phyloP scores from a whole-genome alignment of 2,888 invertebrate genomes.

The Troglohyphantes excavatus region DNA sequence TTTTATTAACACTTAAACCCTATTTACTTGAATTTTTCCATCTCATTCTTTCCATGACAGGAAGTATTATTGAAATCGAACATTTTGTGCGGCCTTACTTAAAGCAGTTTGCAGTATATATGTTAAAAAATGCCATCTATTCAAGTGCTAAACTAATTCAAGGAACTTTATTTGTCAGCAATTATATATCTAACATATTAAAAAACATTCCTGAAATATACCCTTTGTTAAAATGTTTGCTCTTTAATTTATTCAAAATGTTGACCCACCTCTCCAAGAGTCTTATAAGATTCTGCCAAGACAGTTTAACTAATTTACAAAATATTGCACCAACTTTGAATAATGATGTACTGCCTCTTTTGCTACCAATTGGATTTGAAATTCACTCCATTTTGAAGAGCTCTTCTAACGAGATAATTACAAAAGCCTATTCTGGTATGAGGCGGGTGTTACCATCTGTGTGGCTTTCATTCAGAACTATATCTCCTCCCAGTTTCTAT shows the following conservation, averaged over 20 bases:
- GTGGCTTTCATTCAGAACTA: background rate
- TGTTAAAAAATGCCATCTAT: background rate
- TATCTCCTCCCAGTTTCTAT: constrained; percentile 13
- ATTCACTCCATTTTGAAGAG: background rate
- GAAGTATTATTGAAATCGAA: background rate
- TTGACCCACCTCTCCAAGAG: background rate
- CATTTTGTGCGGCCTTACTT: background rate
- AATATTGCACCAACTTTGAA: background rate
- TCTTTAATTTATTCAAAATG: background rate
- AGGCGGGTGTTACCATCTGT: constrained; percentile 26
- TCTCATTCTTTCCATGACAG: background rate
- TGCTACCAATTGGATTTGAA: constrained; percentile 16
- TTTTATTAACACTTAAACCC: background rate
- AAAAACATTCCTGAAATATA: background rate
- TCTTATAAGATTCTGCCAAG: background rate
- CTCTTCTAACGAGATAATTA: constrained; percentile 17
- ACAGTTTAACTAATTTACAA: background rate
- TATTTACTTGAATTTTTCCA: background rate
- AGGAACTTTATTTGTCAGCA: background rate
- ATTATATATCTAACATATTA: background rate
- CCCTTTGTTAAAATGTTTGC: background rate
- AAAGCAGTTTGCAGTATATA: background rate
- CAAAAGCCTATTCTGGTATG: constrained; percentile 24
- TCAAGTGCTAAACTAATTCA: background rate
- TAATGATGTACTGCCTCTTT: background rate